phyloP scores from a whole-genome alignment of 64 coral and sea anemone species.

The Catalaphyllia jardinei region DNA sequence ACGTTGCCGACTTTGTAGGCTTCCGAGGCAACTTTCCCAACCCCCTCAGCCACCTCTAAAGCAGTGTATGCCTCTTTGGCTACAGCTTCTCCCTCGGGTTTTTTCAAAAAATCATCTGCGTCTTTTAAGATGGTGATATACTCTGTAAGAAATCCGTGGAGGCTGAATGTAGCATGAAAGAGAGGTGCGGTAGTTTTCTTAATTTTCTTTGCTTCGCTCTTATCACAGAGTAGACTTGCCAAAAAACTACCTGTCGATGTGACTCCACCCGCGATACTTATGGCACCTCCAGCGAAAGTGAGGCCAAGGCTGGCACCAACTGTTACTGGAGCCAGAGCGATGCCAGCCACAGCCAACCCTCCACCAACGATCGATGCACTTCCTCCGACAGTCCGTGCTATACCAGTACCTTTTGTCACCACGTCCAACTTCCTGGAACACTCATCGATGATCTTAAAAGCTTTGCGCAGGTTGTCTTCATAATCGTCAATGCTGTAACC shows the following conservation, averaged over 20 bases:
- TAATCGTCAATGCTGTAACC: constrained; percentile 30
- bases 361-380: constrained; percentile 18
- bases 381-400: constrained; percentile 1
- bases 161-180: neutral
- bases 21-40: neutral
- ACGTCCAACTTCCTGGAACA: constrained; percentile 3
- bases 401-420: constrained; percentile 23
- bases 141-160: constrained; percentile 1
- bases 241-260: neutral
- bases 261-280: neutral
- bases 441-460: neutral
- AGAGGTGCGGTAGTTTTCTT: neutral
- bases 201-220: constrained; percentile 16
- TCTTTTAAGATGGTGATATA: neutral
- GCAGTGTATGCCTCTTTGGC: constrained; percentile 4
- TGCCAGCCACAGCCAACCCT: neutral
- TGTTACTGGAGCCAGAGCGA: neutral
- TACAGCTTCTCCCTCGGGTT: neutral
- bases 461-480: neutral
- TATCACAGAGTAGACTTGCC: neutral
- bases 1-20: neutral
- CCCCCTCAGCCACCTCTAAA: neutral
- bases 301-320: constrained; percentile 26
- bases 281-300: neutral
- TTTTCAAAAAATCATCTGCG: neutral